Percentiles rank a stretch among this genome's conserved stretches.
Evolutionary conservation across 2,797 vertebrate species (phyloP).

Genomic region (Sardinella longiceps): DNA sequence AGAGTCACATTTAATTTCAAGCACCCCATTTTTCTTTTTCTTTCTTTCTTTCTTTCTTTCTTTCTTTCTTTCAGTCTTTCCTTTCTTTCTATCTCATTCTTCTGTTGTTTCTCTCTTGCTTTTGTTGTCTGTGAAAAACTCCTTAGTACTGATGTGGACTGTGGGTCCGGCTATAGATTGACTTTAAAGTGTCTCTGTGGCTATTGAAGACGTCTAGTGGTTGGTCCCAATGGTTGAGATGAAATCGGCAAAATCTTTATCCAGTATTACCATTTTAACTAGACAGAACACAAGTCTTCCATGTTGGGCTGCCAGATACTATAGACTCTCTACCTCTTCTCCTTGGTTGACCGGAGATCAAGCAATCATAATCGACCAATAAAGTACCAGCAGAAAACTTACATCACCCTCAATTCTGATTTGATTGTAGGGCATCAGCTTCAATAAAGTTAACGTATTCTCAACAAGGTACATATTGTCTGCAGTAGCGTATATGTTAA

Average conservation of each 20-base stretch:
- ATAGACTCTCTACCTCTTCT: not conserved
- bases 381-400: not conserved
- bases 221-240: not conserved
- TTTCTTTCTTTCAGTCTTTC: not conserved
- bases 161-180: not conserved
- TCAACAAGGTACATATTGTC: not conserved
- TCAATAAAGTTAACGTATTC: too few relatives aligned
- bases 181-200: not conserved
- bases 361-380: too few relatives aligned
- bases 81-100: not conserved
- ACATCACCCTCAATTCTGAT: not conserved
- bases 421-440: not conserved
- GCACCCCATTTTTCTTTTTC: not conserved
- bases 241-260: too few relatives aligned
- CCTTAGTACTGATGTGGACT: not conserved
- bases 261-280: too few relatives aligned
- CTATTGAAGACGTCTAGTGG: not conserved
- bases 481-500: not conserved
- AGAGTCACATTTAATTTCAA: slow-evolving; percentile 16
- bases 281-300: not conserved
- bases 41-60: not conserved
- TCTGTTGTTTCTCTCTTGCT: not conserved
- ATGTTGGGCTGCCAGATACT: too few relatives aligned
- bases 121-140: not conserved
- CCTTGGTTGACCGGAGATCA: not conserved